Conservation (phyloP, 2,113 vertebrate genomes). For the Cavia porcellus region DNA sequence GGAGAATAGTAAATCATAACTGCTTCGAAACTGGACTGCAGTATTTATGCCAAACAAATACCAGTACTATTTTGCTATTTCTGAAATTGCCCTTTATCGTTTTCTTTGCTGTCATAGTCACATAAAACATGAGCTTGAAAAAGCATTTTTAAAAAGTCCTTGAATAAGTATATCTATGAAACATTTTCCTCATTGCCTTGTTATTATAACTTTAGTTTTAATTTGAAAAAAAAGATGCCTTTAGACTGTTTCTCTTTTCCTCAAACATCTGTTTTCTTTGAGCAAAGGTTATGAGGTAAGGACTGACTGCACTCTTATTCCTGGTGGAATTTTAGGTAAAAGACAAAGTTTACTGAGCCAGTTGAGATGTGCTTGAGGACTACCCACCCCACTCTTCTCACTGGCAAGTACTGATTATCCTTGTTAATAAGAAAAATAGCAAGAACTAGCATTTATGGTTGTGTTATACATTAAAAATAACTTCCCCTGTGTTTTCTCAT, state of each 20-base stretch:
- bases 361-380: neutral
- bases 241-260: neutral
- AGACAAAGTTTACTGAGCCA: neutral
- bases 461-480: neutral
- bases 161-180: neutral
- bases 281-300: neutral
- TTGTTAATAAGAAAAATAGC: neutral
- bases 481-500: neutral
- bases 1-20: conserved; percentile 75
- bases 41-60: conserved; percentile 59
- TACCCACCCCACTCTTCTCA: accelerated
- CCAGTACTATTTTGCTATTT: conserved; percentile 15
- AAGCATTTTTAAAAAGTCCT: neutral
- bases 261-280: neutral
- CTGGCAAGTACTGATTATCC: neutral
- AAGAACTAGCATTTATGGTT: neutral
- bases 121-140: conserved; percentile 49
- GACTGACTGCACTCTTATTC: neutral
- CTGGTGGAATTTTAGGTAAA: neutral
- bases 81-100: neutral
- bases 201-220: neutral
- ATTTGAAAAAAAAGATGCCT: neutral
- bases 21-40: conserved; percentile 58
- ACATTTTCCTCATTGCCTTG: neutral
- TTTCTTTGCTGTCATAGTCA: conserved; percentile 49